Evolutionary conservation across 2,113 vertebrate species (phyloP).

Genomic region (Octodon degus): DNA sequence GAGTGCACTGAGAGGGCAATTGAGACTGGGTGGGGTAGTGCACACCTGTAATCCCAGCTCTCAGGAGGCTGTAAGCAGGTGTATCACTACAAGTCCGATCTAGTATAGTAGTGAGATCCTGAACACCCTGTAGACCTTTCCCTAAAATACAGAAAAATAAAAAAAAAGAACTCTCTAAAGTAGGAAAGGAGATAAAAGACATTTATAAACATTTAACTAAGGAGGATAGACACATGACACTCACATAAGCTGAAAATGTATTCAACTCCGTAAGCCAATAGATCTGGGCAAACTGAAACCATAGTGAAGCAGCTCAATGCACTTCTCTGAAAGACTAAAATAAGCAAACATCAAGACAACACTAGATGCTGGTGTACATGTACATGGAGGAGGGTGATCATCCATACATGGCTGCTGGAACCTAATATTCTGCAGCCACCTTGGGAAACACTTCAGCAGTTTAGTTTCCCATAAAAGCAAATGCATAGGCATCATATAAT

Average conservation of each 20-base stretch:
- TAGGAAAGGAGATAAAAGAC: background rate
- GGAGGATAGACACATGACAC: background rate
- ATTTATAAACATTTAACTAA: background rate
- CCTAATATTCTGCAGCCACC: background rate
- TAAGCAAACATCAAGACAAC: background rate
- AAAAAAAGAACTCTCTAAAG: background rate
- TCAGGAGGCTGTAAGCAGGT: no score
- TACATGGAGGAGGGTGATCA: background rate
- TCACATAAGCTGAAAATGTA: background rate
- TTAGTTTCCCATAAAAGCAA: slow-evolving; percentile 36
- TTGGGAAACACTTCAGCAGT: background rate
- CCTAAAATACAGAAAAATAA: no score
- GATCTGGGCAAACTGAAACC: background rate
- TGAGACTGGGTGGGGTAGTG: no score
- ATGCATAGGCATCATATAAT: background rate
- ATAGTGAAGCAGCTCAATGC: background rate
- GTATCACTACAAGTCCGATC: no score
- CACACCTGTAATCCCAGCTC: no score
- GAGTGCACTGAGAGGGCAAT: no score
- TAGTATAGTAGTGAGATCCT: no score
- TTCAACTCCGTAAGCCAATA: background rate
- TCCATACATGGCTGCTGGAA: background rate
- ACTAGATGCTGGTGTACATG: background rate
- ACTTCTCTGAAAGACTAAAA: background rate
- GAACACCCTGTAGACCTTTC: no score